phyloP scores from a whole-genome alignment of 2,113 vertebrate genomes.

The Siniperca chuatsi region DNA sequence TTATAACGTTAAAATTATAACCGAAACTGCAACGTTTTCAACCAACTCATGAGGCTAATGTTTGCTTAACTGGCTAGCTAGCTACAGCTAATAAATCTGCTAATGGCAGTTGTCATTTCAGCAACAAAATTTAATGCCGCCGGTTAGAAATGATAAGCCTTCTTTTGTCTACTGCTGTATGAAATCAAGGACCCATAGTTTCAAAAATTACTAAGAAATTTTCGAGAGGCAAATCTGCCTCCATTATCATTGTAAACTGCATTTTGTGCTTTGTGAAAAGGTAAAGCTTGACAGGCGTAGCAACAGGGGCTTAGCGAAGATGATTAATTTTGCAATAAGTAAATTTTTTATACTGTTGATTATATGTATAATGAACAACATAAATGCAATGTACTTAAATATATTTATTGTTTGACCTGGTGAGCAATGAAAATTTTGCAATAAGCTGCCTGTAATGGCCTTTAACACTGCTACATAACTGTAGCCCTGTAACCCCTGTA shows the following conservation, averaged over 20 bases:
- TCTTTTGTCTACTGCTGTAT: not conserved
- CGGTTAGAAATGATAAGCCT: no score
- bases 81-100: no score
- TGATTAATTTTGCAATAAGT: not conserved
- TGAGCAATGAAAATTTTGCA: not conserved
- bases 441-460: not conserved
- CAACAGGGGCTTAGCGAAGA: not conserved
- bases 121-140: no score
- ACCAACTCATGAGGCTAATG: no score
- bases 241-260: not conserved
- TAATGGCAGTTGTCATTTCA: no score
- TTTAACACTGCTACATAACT: slow-evolving; percentile 38
- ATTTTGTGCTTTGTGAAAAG: not conserved
- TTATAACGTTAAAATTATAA: not conserved
- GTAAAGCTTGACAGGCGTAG: not conserved
- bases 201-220: not conserved
- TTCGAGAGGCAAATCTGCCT: not conserved
- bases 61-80: no score
- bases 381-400: not conserved
- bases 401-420: not conserved
- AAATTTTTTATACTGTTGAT: not conserved
- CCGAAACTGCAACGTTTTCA: no score
- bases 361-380: not conserved
- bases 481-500: not conserved
- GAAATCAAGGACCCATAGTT: not conserved